phyloP scores from a whole-genome alignment of 2,888 invertebrate species.

The Drosophila nigricruria region DNA sequence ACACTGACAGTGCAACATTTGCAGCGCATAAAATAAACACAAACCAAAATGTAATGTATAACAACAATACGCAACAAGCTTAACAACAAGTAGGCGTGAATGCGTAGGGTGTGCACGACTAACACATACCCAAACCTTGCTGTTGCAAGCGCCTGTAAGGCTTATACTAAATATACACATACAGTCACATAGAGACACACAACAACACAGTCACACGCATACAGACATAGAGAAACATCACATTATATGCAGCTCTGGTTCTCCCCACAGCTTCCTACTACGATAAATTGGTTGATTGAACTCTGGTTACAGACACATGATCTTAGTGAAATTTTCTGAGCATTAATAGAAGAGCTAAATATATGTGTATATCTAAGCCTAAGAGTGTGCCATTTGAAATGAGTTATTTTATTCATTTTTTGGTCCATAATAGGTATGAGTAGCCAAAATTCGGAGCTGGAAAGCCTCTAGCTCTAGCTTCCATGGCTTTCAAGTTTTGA shows the following conservation, averaged over 20 bases:
- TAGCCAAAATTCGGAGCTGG: neutral
- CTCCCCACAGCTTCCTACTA: neutral
- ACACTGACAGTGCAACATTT: slow-evolving; percentile 41
- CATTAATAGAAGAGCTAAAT: neutral
- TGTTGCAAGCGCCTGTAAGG: neutral
- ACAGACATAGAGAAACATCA: neutral
- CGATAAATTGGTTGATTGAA: neutral
- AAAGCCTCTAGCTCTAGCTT: too few species aligned
- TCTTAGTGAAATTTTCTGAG: neutral
- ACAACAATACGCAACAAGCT: slow-evolving; percentile 42
- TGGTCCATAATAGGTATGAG: neutral
- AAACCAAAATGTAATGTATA: slow-evolving; percentile 47
- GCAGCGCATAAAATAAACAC: slow-evolving; percentile 58
- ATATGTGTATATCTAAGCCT: neutral
- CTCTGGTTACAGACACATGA: too few species aligned
- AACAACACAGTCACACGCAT: neutral
- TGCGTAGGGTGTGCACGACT: neutral
- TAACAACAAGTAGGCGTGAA: slow-evolving; percentile 13
- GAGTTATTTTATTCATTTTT: neutral
- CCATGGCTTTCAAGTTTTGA: neutral
- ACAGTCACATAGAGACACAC: neutral
- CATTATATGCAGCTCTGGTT: neutral
- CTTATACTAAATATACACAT: too few species aligned
- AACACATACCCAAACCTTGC: neutral
- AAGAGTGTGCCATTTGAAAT: neutral